Conservation (phyloP, 2,797 vertebrate genomes). For the Acipenser oxyrinchus region DNA sequence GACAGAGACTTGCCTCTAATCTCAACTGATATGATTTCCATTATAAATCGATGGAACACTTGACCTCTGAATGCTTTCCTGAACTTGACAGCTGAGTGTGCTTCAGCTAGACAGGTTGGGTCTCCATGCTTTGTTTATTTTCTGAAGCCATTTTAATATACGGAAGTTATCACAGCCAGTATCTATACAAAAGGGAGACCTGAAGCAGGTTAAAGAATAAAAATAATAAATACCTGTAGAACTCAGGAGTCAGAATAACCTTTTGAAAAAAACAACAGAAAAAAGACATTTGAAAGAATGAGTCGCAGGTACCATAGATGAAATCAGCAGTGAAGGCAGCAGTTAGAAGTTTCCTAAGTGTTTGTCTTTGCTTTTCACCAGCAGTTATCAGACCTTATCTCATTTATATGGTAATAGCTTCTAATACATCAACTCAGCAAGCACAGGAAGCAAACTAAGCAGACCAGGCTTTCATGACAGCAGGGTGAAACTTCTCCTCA, state of each 20-base stretch:
- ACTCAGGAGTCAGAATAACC: constrained; percentile 39
- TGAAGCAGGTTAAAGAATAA: too few species aligned
- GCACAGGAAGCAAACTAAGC: constrained; percentile 34
- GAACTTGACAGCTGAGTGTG: too few species aligned
- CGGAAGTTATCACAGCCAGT: constrained; percentile 1
- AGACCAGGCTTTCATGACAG: constrained; percentile 37
- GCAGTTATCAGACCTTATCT: constrained; percentile 58
- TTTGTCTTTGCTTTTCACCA: constrained; percentile 49
- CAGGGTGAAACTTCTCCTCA: constrained; percentile 8
- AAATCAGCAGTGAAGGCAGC: constrained; percentile 32
- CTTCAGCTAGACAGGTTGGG: too few species aligned
- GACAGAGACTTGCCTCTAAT: too few species aligned
- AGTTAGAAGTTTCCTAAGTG: constrained; percentile 33
- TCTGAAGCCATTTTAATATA: background rate
- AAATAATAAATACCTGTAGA: constrained; percentile 13
- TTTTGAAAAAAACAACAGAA: constrained; percentile 30
- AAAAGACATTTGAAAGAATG: constrained; percentile 30
- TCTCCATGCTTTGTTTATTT: too few species aligned
- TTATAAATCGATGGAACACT: too few species aligned
- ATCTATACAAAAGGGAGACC: too few species aligned
- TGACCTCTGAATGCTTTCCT: too few species aligned
- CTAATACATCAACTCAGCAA: constrained; percentile 36
- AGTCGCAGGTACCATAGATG: constrained; percentile 31
- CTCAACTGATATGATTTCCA: too few species aligned
- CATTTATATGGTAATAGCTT: constrained; percentile 69